Conservation (phyloP, 2,888 invertebrate species). For the Halocaridina rubra region DNA sequence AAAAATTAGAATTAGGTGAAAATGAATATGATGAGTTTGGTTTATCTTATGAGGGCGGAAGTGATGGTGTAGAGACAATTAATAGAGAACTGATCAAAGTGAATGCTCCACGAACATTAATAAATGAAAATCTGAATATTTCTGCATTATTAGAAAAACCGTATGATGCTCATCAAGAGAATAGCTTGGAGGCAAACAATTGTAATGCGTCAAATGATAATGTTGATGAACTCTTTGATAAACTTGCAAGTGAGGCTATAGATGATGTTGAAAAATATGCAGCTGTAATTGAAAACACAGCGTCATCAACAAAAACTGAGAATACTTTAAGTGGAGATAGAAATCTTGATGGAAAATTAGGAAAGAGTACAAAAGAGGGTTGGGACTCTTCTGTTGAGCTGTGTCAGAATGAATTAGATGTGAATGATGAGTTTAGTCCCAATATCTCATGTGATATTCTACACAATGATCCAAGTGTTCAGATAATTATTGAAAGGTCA, state of each 20-base stretch:
- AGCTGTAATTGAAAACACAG: slow-evolving; percentile 26
- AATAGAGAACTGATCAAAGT: slow-evolving; percentile 26
- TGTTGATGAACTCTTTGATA: slow-evolving; percentile 61
- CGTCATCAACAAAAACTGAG: background rate
- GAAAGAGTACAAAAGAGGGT: no score
- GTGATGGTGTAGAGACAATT: slow-evolving; percentile 19
- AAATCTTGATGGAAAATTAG: background rate
- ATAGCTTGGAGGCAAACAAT: background rate
- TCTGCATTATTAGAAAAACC: no score
- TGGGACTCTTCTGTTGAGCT: background rate
- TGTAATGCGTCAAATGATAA: slow-evolving; percentile 6
- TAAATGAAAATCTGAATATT: no score
- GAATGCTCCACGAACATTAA: no score
- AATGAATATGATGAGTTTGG: background rate
- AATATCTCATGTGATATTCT: no score
- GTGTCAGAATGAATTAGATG: background rate
- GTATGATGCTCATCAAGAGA: background rate
- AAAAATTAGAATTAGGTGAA: background rate
- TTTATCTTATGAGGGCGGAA: background rate
- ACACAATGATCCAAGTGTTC: background rate
- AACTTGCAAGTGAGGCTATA: slow-evolving; percentile 55
- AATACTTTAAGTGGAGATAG: background rate
- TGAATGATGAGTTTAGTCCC: no score
- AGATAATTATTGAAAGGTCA: background rate
- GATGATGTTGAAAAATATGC: slow-evolving; percentile 48